These are phyloP conservation scores for Prinia subflava DNA, from an alignment of 2,113 vertebrate species.

Conservation along the genomic window DNA sequence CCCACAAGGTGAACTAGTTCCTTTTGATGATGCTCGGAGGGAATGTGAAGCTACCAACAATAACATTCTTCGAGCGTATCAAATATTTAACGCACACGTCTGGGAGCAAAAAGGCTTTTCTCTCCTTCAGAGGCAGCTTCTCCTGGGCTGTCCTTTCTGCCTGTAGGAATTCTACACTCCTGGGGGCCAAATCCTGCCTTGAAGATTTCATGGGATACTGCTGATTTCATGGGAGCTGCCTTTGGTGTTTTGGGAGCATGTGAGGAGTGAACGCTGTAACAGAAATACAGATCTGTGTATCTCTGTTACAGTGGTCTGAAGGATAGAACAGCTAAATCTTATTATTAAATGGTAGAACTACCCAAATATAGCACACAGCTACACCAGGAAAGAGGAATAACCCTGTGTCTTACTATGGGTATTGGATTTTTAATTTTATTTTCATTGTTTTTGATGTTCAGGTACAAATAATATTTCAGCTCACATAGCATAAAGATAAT, in stretches of 20 bases:
- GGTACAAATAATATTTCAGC: not conserved
- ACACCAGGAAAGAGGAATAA: not conserved
- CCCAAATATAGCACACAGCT: not conserved
- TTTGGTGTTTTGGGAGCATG: rapidly evolving
- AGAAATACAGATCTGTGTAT: not conserved
- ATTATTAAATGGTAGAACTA: not conserved
- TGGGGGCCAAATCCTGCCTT: not conserved
- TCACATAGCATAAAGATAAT: not conserved
- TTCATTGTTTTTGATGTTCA: not conserved
- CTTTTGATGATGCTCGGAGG: not conserved
- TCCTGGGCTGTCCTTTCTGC: not conserved
- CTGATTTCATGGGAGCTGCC: not conserved
- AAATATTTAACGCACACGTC: not conserved
- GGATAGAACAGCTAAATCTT: not conserved
- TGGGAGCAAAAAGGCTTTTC: not conserved
- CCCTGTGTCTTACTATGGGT: rapidly evolving
- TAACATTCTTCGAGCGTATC: not conserved
- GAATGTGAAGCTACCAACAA: not conserved
- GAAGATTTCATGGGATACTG: too few species aligned
- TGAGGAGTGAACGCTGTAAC: not conserved
- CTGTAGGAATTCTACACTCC: not conserved
- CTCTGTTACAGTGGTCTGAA: too few species aligned
- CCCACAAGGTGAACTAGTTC: not conserved
- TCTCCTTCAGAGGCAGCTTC: not conserved
- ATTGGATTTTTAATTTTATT: not conserved